Evolutionary conservation across 2,113 vertebrate species (phyloP).

Genomic region (Sorex araneus): DNA sequence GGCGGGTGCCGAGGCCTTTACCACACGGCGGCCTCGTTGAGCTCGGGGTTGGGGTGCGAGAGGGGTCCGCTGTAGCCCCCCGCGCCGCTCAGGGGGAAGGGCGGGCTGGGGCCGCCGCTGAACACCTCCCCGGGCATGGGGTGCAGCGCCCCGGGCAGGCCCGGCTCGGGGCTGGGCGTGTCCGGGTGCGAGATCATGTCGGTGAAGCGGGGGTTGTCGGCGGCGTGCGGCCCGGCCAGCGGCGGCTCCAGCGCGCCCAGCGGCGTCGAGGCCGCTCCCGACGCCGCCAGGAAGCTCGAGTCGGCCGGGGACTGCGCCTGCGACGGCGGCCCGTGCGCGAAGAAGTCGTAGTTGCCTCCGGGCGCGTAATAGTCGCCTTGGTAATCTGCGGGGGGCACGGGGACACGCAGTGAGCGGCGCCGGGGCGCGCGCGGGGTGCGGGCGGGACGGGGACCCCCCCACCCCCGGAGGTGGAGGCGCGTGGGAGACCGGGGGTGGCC

Average conservation of each 20-base stretch:
- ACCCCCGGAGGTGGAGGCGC: no score
- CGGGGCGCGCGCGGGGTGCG: neutral
- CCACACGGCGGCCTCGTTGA: slow-evolving; percentile 97
- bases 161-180: slow-evolving; percentile 97
- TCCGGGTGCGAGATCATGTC: slow-evolving; percentile 99
- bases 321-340: slow-evolving; percentile 96
- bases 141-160: slow-evolving; percentile 94
- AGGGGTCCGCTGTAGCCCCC: slow-evolving; percentile 96
- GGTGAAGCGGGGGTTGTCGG: slow-evolving; percentile 99
- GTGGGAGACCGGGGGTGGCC: no score
- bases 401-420: accelerated
- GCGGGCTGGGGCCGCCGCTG: slow-evolving; percentile 96
- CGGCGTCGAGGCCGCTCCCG: slow-evolving; percentile 92
- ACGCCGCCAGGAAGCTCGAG: slow-evolving; percentile 95
- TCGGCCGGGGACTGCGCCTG: slow-evolving; percentile 98
- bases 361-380: slow-evolving; percentile 98
- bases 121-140: slow-evolving; percentile 96
- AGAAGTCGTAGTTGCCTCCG: slow-evolving; percentile 97
- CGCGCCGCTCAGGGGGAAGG: slow-evolving; percentile 96
- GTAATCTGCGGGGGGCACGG: slow-evolving; percentile 90
- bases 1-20: slow-evolving; percentile 82
- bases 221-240: slow-evolving; percentile 93
- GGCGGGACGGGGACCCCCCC: no score
- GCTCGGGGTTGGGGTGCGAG: slow-evolving; percentile 96
- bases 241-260: slow-evolving; percentile 94